phyloP scores from a whole-genome alignment of 2,113 vertebrate species.

The Galeopterus variegatus region DNA sequence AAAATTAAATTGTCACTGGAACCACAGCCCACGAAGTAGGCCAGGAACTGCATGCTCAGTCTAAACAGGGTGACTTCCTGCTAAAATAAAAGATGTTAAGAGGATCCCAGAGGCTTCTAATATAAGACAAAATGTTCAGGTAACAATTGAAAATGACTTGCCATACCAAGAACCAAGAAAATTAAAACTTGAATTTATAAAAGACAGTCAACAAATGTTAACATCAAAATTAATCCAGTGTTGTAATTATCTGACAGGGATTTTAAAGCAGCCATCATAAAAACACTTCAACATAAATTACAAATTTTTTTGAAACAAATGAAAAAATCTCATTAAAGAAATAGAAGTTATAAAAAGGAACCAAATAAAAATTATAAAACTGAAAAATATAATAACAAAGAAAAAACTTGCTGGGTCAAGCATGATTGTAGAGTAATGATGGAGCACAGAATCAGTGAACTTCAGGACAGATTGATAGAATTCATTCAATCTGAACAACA shows the following conservation, averaged over 20 bases:
- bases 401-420: neutral
- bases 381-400: neutral
- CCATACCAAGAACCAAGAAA: neutral
- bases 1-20: neutral
- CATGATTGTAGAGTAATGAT: neutral
- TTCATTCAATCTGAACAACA: neutral
- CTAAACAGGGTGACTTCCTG: neutral
- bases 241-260: neutral
- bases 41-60: neutral
- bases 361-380: neutral
- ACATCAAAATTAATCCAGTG: neutral
- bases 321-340: neutral
- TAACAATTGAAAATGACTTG: slow-evolving; percentile 14
- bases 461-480: neutral
- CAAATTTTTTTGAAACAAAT: neutral
- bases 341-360: neutral
- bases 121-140: neutral
- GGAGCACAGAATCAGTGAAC: neutral
- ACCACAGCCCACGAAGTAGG: neutral
- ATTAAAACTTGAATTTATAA: neutral
- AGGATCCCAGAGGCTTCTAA: neutral
- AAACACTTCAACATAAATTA: neutral
- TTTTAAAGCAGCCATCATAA: neutral
- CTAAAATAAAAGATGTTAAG: neutral
- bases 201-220: neutral